Conservation (phyloP, 2,797 vertebrate genomes). For the Phrynocephalus vlangalii region DNA sequence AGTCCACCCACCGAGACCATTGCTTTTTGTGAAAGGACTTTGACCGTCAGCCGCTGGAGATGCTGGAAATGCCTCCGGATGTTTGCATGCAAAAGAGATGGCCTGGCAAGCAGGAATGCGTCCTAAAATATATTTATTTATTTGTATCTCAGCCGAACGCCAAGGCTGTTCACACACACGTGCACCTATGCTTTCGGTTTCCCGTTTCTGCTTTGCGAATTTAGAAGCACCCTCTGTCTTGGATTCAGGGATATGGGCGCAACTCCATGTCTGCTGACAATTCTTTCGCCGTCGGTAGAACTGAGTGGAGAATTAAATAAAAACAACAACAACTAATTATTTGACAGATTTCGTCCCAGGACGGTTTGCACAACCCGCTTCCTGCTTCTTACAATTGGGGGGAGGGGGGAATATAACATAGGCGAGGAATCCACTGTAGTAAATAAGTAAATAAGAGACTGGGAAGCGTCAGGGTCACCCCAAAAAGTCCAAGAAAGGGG, state of each 20-base stretch:
- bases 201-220: constrained; percentile 32
- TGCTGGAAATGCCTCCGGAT: neutral
- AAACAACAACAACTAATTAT: constrained; percentile 28
- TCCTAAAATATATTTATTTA: neutral
- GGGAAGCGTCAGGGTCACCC: neutral
- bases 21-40: constrained; percentile 11
- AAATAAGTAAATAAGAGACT: constrained; percentile 13
- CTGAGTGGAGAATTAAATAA: constrained; percentile 10
- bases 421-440: neutral
- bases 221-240: constrained; percentile 28
- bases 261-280: neutral
- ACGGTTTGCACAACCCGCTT: neutral
- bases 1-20: neutral
- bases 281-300: neutral
- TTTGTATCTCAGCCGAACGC: constrained; percentile 6
- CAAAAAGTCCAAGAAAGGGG: constrained; percentile 29
- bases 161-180: neutral
- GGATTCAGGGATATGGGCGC: constrained; percentile 13
- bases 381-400: neutral
- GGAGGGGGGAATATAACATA: neutral
- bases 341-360: constrained; percentile 36
- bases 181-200: constrained; percentile 34
- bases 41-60: neutral
- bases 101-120: neutral
- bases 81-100: neutral